These are phyloP conservation scores for Apotomis turbidana DNA, from an alignment of 2,888 invertebrate genomes.

Conservation along the genomic window DNA sequence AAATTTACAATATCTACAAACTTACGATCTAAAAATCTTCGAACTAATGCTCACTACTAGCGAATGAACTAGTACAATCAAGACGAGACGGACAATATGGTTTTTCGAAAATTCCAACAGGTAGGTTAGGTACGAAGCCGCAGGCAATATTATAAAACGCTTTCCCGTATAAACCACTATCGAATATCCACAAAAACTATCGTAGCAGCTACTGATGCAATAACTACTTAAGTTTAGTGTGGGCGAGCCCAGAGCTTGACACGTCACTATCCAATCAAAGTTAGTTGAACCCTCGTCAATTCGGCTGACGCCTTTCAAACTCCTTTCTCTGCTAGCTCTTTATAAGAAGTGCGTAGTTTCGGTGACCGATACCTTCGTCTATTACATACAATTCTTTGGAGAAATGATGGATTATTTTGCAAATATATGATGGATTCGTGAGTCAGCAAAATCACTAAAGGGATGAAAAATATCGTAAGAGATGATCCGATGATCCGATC, in stretches of 20 bases:
- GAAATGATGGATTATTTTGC: background rate
- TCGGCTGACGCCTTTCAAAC: conserved; percentile 25
- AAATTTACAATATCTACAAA: too few relatives aligned
- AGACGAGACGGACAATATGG: too few relatives aligned
- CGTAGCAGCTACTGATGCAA: background rate
- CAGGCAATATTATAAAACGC: too few relatives aligned
- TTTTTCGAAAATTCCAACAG: too few relatives aligned
- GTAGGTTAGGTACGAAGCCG: too few relatives aligned
- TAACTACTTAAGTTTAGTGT: conserved; percentile 20
- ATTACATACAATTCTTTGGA: background rate
- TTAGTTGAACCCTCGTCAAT: conserved; percentile 37
- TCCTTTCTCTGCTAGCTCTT: conserved; percentile 5
- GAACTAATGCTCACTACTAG: too few relatives aligned
- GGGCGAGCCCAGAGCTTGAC: conserved; percentile 6
- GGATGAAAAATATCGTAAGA: background rate
- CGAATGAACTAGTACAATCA: too few relatives aligned
- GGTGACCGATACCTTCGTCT: background rate
- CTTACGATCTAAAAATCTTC: too few relatives aligned
- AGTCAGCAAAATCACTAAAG: background rate
- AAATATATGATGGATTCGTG: background rate
- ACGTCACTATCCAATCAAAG: conserved; percentile 35
- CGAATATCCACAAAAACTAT: background rate
- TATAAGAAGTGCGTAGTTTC: conserved; percentile 16
- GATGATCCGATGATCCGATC: too few relatives aligned
- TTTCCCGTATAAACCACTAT: too few relatives aligned